Evolutionary conservation across 1,140 invertebrate genomes (phyloP), one percentile per base, ranked within the genome.

Genomic region (Drosophila lacertosa): DNA sequence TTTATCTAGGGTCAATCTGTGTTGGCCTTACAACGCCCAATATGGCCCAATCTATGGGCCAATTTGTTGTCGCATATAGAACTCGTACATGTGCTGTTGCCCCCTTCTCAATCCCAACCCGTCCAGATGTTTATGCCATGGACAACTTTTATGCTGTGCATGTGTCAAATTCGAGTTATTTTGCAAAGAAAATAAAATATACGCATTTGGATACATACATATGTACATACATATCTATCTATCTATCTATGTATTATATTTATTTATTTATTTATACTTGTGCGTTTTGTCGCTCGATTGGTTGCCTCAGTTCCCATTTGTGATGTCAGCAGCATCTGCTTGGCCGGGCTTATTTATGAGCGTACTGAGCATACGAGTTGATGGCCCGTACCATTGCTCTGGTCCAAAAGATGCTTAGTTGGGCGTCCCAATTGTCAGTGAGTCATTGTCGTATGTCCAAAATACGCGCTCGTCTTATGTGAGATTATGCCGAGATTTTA

Each of bases 261-360:
- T n/a, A n/a, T n/a, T n/a, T 48, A 37, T 10, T 13, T 18, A 4
- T 33, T 11, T 35, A 22, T 45, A 15, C 35, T 2, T 24, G n/a
- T 29, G 7, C 26, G 26, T 48, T 58, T 57, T 67, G 58, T 63
- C 57, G 48, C 65, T 53, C 50, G 58, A 69, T 69, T 69, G 48
- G 58, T 63, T 67, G 32, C 22, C 57, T 60, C 57, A 62, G 58
- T 40, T 63, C 55, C 40, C 53, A 37, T 33, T 35, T 33, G 66
- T 69, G 66, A 69, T 69, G 66, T 69, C 66, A 69, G 66, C 66
- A 69, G 66, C 66, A 64, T 69, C 66, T 53, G 66, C 37, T 63
- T 53, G 57, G 15, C 16, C 48, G 18, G 40, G 33, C 7, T 69
- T 69, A 63, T 69, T 64, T 69, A 68, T 62, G 65, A 54, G 47